phyloP scores from a whole-genome alignment of 2,797 vertebrate genomes.

The Protonibea diacanthus region DNA sequence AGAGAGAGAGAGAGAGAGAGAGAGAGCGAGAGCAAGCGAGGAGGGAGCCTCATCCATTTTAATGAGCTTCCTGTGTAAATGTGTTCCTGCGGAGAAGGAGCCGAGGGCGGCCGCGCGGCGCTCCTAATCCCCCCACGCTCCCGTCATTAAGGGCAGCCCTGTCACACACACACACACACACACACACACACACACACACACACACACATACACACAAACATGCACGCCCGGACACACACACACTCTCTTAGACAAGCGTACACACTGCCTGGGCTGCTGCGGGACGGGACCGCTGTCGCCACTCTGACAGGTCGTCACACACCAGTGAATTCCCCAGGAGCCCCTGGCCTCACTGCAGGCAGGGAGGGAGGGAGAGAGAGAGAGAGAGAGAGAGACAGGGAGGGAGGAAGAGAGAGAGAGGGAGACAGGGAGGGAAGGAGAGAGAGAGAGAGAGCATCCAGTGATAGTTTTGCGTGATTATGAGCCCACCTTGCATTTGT shows the following conservation, averaged over 20 bases:
- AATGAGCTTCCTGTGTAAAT: constrained; percentile 91
- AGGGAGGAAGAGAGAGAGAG: background rate
- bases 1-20: constrained; percentile 44
- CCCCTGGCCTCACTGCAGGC: constrained; percentile 82
- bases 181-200: constrained; percentile 39
- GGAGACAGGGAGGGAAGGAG: constrained; percentile 4
- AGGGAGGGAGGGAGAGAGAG: constrained; percentile 52
- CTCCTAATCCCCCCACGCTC: constrained; percentile 88
- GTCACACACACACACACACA: constrained; percentile 76
- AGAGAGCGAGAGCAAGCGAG: constrained; percentile 59
- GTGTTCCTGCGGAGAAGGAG: constrained; percentile 87
- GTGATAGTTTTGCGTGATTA: constrained; percentile 58
- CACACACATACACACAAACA: constrained; percentile 40
- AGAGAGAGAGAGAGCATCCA: constrained; percentile 23
- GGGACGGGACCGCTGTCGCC: constrained; percentile 82
- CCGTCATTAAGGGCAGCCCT: constrained; percentile 88
- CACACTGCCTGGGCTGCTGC: constrained; percentile 66
- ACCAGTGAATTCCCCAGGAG: constrained; percentile 86
- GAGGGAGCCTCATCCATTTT: constrained; percentile 90
- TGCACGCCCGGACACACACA: constrained; percentile 51
- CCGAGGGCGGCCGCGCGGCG: constrained; percentile 85
- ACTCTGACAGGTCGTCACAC: constrained; percentile 89
- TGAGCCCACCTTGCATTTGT: constrained; percentile 63
- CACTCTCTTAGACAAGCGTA: constrained; percentile 17
- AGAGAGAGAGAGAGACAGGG: constrained; percentile 28